Evolutionary conservation across 1,140 invertebrate genomes (phyloP), one percentile per base, ranked within the genome.

Genomic region (Drosophila melanica): DNA sequence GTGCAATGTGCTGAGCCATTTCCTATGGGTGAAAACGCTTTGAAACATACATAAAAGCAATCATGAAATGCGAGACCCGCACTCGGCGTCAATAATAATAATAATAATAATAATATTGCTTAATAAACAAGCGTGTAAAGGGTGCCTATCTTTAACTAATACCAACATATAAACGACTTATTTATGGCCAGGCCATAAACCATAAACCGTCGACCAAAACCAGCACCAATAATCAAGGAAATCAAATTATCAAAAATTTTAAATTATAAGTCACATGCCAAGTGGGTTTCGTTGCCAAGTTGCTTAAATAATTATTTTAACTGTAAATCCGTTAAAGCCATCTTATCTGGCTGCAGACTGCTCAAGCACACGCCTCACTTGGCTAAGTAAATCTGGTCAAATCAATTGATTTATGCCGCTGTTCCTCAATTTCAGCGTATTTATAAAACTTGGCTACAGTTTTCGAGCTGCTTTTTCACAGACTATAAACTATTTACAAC

Each of bases 401-500:
- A 68, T 47, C 48, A 73, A 68, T 73, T 68, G 64, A 73, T 68
- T 68, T 68, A 73, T 48, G 16, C 20, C 41, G 50, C 64, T 27
- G 42, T 48, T 35, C 16, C 9, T 6, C 7, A 14, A 58, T 10
- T 42, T 14, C 5, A 33, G 20, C 8, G 37, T 64, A 42, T 30
- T 53, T 54, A 27, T 39, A 50, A 9, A 50, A 30, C 30, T 33
- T 51, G n/a, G n/a, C 23, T 23, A 27, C 7, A 16, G 42, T 65
- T 70, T 65, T 50, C 51, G 27, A 41, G 23, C 30, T 35, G 14
- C 41, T 64, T 55, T n/a, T 64, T 57, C 54, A 41, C 42, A 66
- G 51, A 72, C 30, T 60, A 62, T 76, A 55, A 73, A 66, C 57
- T 51, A 62, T 76, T 73, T 73, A 76, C 57, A 72, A 73, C 51